Base-by-base conservation (phyloP, 2,888 invertebrate species). In the Tachina grossa region DNA sequence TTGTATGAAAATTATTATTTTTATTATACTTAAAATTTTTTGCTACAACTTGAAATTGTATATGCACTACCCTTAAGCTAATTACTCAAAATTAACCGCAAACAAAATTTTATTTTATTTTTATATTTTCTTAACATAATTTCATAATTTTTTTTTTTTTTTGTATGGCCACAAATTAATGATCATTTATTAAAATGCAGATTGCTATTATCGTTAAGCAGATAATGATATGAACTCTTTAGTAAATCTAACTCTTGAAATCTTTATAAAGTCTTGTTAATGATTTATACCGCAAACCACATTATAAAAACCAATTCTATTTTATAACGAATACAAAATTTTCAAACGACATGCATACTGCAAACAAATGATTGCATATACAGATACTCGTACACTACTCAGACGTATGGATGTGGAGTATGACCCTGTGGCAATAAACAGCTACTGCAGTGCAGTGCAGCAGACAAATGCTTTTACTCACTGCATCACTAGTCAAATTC, bases 401-500 rank as follows among this genome's bases (percentile, higher is more conserved):
- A 61, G 43, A 53, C 49, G 31, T 31, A 14, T 39, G 41, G 68
- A 81, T 68, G 69, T 69, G 61, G 69, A 77, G 71, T 83, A 85
- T 85, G 85, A 85, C 85, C 85, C 85, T 85, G 82, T 76, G 82
- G 83, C 85, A 74, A 71, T 59, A 69, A 82, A 79, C 85, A 57
- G 85, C 82, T 83, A 82, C 74, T 11, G 66, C 22, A 31, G 31
- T 31, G 31, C 31, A 31, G 31, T 31, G 31, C 31, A 68, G 61
- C 61, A 43, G 31, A 49, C 59, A 75, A 79, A 55, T 45, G 53
- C 57, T 68, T 66, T 55, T 76, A 39, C 11, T 74, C 19, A 43
- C 16, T 51, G 16, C 14, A 69, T 31, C 43, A 75, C 41, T 31
- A 39, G 16, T 13, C 53, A 14, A 31, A 31, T 68, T 68, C 39